Base-by-base conservation (phyloP, 2,888 invertebrate species). In the Xylota segnis region DNA sequence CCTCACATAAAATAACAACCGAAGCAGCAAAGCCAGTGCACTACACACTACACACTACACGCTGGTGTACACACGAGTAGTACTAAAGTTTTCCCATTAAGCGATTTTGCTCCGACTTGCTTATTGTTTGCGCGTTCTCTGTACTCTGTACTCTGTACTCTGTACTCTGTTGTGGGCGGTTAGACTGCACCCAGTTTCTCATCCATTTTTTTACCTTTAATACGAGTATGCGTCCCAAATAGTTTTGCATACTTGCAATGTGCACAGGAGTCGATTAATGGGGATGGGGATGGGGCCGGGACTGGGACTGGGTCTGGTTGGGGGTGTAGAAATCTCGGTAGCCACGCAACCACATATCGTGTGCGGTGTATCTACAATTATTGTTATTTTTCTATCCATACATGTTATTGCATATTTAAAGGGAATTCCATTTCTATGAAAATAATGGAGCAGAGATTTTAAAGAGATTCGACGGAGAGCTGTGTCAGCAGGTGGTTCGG, bases 71-170 rank as follows among this genome's bases (percentile, higher is more conserved):
- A n/a, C 32, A 6, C 6, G 6, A 47, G 29, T 56, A 70, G 58
- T 84, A 63, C 76, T 71, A 59, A 86, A 81, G 84, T 86, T 86
- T 81, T 81, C 71, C 84, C 81, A 86, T 86, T 86, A 86, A 86
- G 81, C 81, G 81, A 81, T 81, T 81, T 71, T 43, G 52, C 84
- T 81, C 76, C 81, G 45, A 71, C 71, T 75, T 81, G 84, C 76
- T 86, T 34, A 86, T 86, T 86, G 81, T 86, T 86, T 86, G 75
- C 54, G 43, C 75, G n/a, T n/a, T n/a, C n/a, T 79, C 43, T 45
- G 5, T 65, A 58, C 56, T 59, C 54, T 34, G 70, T 27, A 18
- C 10, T 9, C n/a, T n/a, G n/a, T n/a, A 7, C 6, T 18, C 5
- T 7, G 52, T n/a, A n/a, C n/a, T n/a, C 10, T 23, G 32, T 4